Evolutionary conservation across 2,113 vertebrate species (phyloP), one percentile per base, ranked within the genome.

Genomic region (Archilochus colubris): DNA sequence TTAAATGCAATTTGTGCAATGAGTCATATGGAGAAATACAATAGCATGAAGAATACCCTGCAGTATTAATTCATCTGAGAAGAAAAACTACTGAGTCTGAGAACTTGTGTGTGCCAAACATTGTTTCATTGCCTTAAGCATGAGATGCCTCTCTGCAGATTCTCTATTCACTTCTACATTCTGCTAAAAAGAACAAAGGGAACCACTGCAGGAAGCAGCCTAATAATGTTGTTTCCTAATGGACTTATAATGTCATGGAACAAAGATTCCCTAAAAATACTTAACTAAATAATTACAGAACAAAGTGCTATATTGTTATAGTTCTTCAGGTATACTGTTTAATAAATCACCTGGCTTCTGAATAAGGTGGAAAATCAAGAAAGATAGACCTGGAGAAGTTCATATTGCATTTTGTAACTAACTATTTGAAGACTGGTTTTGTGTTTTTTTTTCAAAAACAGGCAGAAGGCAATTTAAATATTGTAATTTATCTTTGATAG

Each of bases 401-500:
- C 33, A 33, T 82, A 31, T 38, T 63, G 14, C 25, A 50, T 90
- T 92, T 78, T 77, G 27, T 86, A 74, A 50, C 23, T 27, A 62
- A 50, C 20, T 54, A 8, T 66, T 75, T 74, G 68, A 83, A 70
- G 36, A 68, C 59, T 86, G 36, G 10, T 62, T 44, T 55, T 55
- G 53, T 54, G 61, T 5, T 8, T 31, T 64, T 70, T 87, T 79
- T 9, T 12, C 6, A 93, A 90, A 44, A 79, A 57, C 68, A 94
- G 22, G 64, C 86, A 82, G 57, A 89, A 95, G 67, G 73, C 58
- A 93, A 72, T 89, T 94, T 89, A 81, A 88, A 90, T 95, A 54
- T 48, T 63, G 62, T 90, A 95, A 97, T 96, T 95, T 97, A 55
- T 93, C 77, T 81, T 77, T 82, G 93, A 86, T 80, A 75, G 51